Conservation (phyloP, 2,113 vertebrate genomes). For the Colinus virginianus region DNA sequence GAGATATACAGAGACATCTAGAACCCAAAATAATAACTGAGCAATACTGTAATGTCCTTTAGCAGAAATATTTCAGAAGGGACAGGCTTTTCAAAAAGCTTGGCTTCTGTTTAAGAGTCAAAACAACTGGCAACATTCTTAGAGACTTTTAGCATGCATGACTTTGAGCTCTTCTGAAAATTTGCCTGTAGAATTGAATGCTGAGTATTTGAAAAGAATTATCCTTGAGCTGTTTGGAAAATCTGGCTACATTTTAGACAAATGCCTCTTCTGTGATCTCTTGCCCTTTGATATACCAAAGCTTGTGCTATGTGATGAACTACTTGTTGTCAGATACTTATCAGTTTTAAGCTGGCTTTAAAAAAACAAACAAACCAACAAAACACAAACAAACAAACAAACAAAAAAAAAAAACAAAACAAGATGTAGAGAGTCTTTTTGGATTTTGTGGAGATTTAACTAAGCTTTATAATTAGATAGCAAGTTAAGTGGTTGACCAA, state of each 20-base stretch:
- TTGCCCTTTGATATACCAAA: constrained; percentile 39
- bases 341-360: not conserved
- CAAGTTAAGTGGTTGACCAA: not conserved
- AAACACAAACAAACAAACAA: not conserved
- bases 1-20: not conserved
- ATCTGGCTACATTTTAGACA: constrained; percentile 58
- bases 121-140: constrained; percentile 5
- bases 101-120: constrained; percentile 20
- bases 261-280: constrained; percentile 35
- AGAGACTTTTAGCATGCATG: not conserved
- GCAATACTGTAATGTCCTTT: not conserved
- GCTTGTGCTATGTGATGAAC: constrained; percentile 17
- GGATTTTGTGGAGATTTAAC: not conserved
- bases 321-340: constrained; percentile 40
- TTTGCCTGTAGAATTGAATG: constrained; percentile 33
- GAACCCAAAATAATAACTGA: constrained; percentile 6
- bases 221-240: constrained; percentile 43
- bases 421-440: not conserved
- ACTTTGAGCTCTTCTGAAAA: constrained; percentile 44
- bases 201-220: not conserved
- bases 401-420: not conserved
- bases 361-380: not conserved
- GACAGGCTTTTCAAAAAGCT: constrained; percentile 31
- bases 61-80: constrained; percentile 40
- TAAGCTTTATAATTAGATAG: not conserved